Conservation (phyloP, 1,140 invertebrate species). For the Coelopa frigida region DNA sequence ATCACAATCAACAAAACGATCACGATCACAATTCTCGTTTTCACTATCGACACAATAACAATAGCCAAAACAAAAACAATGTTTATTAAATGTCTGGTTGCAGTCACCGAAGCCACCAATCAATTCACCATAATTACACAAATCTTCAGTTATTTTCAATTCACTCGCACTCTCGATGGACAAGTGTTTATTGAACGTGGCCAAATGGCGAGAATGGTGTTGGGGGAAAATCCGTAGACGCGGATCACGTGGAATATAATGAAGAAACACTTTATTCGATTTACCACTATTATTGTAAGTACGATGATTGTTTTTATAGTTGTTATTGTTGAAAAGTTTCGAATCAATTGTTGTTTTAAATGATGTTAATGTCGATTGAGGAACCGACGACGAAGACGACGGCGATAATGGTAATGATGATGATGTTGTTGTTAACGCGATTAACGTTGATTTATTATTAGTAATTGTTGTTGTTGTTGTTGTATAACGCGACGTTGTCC, state of each 20-base stretch:
- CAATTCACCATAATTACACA: conserved; percentile 42
- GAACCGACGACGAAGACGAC: not conserved
- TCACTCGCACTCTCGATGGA: conserved; percentile 24
- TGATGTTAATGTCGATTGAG: not conserved
- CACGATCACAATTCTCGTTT: not conserved
- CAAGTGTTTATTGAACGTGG: conserved; percentile 33
- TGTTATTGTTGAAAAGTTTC: conserved; percentile 16
- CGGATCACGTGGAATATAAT: conserved; percentile 41
- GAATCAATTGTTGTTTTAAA: not conserved
- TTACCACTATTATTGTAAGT: conserved; percentile 42
- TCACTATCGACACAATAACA: conserved; percentile 7
- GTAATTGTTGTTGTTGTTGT: conserved; percentile 24
- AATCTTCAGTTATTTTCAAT: conserved; percentile 40
- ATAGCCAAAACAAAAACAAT: not conserved
- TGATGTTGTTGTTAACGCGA: conserved; percentile 7
- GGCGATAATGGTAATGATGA: conserved; percentile 1
- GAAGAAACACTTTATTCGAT: conserved; percentile 42
- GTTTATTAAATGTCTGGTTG: not conserved
- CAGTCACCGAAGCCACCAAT: conserved; percentile 23
- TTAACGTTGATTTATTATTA: conserved; percentile 12
- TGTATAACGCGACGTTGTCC: conserved; percentile 31
- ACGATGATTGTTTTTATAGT: conserved; percentile 36
- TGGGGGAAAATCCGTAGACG: conserved; percentile 35
- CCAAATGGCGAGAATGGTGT: conserved; percentile 5
- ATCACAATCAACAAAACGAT: not conserved